phyloP scores from a whole-genome alignment of 2,888 invertebrate species.

The Mythimna impura region DNA sequence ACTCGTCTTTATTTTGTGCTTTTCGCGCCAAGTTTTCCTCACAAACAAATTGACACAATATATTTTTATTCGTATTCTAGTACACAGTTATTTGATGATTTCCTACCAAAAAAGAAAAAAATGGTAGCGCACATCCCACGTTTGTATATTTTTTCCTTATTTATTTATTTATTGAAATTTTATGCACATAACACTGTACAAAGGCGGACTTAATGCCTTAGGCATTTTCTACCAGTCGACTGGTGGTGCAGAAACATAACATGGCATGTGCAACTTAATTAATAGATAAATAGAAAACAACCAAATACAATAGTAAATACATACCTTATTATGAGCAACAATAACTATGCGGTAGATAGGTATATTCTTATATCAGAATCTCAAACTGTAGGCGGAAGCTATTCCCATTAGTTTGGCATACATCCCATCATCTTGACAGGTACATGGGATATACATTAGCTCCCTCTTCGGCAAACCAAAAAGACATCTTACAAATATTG shows the following conservation, averaged over 20 bases:
- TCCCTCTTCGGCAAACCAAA: slow-evolving; percentile 17
- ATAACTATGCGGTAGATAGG: background rate
- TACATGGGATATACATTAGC: slow-evolving; percentile 46
- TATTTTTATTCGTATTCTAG: background rate
- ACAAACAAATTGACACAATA: background rate
- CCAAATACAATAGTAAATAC: too few species aligned
- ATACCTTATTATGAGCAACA: slow-evolving; percentile 4
- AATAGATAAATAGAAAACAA: too few species aligned
- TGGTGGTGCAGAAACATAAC: too few species aligned
- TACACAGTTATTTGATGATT: too few species aligned
- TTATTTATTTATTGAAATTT: background rate
- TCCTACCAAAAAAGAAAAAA: too few species aligned
- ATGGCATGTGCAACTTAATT: too few species aligned
- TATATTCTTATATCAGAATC: background rate
- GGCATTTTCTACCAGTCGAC: too few species aligned
- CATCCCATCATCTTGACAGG: slow-evolving; percentile 24
- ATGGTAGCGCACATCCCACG: background rate
- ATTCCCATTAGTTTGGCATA: slow-evolving; percentile 13
- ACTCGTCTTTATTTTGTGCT: background rate
- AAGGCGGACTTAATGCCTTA: too few species aligned
- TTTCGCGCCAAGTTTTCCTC: background rate
- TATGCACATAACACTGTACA: too few species aligned
- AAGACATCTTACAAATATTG: slow-evolving; percentile 27
- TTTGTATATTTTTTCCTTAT: background rate
- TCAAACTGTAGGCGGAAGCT: slow-evolving; percentile 10